phyloP scores from a whole-genome alignment of 2,797 vertebrate genomes.

The Adelosebastes latens region DNA sequence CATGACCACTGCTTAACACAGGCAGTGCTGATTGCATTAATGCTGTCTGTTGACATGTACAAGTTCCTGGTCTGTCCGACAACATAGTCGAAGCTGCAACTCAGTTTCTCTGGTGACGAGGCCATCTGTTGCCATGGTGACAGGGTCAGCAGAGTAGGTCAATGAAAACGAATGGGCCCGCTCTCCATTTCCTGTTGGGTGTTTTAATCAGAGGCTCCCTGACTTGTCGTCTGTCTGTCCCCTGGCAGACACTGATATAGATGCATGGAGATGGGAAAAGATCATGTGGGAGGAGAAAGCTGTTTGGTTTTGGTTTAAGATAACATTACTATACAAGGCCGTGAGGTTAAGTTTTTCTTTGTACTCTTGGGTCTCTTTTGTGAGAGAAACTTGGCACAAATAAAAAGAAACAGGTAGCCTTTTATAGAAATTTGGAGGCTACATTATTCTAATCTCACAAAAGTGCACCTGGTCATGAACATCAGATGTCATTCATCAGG shows the following conservation, averaged over 20 bases:
- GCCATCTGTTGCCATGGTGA: conserved; percentile 50
- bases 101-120: not conserved
- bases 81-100: not conserved
- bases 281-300: not conserved
- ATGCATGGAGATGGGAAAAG: not conserved
- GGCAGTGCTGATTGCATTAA: conserved; percentile 38
- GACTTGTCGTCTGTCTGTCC: not conserved
- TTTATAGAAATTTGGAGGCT: not conserved
- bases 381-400: not conserved
- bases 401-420: not conserved
- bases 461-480: not conserved
- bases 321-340: not conserved
- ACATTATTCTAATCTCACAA: not conserved
- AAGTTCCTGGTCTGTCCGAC: conserved; percentile 6
- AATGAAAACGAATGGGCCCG: conserved; percentile 48
- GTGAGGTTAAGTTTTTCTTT: not conserved
- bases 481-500: not conserved
- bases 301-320: conserved; percentile 1
- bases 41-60: conserved; percentile 26
- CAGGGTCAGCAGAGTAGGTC: conserved; percentile 46
- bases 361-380: not conserved
- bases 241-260: conserved; percentile 1
- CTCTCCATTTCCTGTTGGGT: conserved; percentile 48
- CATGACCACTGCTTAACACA: conserved; percentile 15
- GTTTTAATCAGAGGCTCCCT: conserved; percentile 4